Evolutionary conservation across 2,888 invertebrate species (phyloP).

Genomic region (Lithosia quadra): DNA sequence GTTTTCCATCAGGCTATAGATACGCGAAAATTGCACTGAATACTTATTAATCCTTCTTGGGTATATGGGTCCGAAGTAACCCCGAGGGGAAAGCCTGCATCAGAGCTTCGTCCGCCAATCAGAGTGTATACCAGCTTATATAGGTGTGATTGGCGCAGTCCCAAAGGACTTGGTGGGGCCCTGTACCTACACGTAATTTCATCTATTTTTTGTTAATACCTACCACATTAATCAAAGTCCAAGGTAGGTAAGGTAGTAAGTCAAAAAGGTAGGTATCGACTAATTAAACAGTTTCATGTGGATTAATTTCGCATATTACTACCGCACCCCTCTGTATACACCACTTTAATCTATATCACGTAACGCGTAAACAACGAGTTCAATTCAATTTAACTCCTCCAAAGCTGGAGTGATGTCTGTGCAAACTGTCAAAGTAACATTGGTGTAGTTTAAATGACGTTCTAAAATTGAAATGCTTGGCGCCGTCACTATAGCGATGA

Average conservation of each 20-base stretch:
- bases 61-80: too few species aligned
- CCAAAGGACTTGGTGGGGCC: not conserved
- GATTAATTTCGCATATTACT: constrained; percentile 36
- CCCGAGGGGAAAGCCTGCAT: not conserved
- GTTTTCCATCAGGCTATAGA: too few species aligned
- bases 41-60: too few species aligned
- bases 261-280: constrained; percentile 22
- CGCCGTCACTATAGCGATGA: constrained; percentile 43
- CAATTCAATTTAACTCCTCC: constrained; percentile 69
- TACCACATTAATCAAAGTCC: not conserved
- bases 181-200: too few species aligned
- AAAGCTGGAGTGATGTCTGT: constrained; percentile 59
- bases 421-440: constrained; percentile 70
- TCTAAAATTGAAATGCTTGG: constrained; percentile 71
- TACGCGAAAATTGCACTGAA: too few species aligned
- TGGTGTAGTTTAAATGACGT: constrained; percentile 69
- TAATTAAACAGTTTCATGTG: constrained; percentile 40
- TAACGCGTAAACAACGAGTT: constrained; percentile 64
- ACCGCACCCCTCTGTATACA: constrained; percentile 36
- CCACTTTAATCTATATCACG: constrained; percentile 63
- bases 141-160: not conserved
- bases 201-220: too few species aligned
- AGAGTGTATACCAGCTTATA: not conserved
- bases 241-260: too few species aligned
- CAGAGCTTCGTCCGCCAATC: not conserved